Base-by-base conservation (phyloP, 1,140 invertebrate species). In the Saccostrea echinata region DNA sequence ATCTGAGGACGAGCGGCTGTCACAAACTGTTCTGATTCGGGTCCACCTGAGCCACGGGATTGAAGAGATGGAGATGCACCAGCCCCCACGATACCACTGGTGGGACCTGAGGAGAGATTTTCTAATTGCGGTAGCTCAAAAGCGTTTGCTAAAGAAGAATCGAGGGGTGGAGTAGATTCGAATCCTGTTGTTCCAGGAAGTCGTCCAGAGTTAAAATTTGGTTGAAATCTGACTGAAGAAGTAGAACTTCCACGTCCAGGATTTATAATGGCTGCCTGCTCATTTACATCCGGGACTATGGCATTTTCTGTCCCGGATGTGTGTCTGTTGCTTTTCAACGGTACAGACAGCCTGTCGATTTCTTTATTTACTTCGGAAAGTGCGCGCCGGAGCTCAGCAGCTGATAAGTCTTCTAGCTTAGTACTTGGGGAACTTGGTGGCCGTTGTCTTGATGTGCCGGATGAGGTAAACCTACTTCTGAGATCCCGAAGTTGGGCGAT, bases 281-380 rank as follows among this genome's bases (percentile, higher is more conserved):
- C 68, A 30, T 76, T 27, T 3, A 33, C 18, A n/a, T n/a, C n/a
- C n/a, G n/a, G n/a, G n/a, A n/a, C n/a, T n/a, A n/a, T n/a, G n/a
- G n/a, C n/a, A 18, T n/a, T 24, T 64, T n/a, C 12, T 76, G 11
- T 33, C 27, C 27, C 11, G 4, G 27, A 13, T 30, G 24, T 27
- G 13, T 30, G 27, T 30, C 30, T 76, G 13, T 64, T 64, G 30
- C 33, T 76, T 1, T 76, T 9, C 24, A 76, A 16, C 4, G 68
- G 68, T 16, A 13, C 16, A 30, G 68, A 76, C 6, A 76, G 68
- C 18, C 27, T 30, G 16, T 76, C 68, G 3, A 76, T 76, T 33
- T 76, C 68, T 76, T 76, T 76, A 33, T 76, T 76, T 16, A 76
- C 68, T 30, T 76, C 68, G 3, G 68, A 24, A 27, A 76, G 68